phyloP scores from a whole-genome alignment of 1,140 invertebrate genomes.

The Leptoteleia sp. region DNA sequence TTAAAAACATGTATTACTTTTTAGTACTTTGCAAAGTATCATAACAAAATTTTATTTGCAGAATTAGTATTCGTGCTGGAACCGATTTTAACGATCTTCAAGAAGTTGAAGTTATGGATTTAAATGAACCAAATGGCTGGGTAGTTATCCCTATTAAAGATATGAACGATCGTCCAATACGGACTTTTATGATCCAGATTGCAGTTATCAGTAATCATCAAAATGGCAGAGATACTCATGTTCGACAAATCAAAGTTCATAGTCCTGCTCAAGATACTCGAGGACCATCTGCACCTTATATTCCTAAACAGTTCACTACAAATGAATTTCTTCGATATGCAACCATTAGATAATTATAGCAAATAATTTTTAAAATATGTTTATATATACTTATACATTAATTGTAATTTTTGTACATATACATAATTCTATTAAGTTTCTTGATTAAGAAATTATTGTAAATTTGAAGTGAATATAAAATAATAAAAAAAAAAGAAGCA shows the following conservation, averaged over 20 bases:
- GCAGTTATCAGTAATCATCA: conserved; percentile 99
- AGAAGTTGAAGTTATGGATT: conserved; percentile 96
- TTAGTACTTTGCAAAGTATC: no score
- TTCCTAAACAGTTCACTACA: conserved; percentile 89
- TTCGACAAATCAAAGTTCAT: conserved; percentile 98
- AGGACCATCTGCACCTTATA: conserved; percentile 86
- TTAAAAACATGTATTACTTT: no score
- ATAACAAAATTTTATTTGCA: conserved; percentile 13
- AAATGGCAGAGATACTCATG: conserved; percentile 98
- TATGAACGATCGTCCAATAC: conserved; percentile 91
- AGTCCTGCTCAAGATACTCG: conserved; percentile 90
- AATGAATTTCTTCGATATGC: conserved; percentile 91
- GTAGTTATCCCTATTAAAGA: conserved; percentile 96
- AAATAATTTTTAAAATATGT: neutral
- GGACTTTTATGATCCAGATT: conserved; percentile 98
- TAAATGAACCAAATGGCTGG: conserved; percentile 98
- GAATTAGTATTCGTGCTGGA: conserved; percentile 96
- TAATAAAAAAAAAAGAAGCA: no score
- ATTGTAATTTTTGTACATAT: no score
- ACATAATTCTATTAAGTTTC: no score
- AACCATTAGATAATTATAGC: conserved; percentile 85
- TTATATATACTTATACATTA: no score
- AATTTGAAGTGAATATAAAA: no score
- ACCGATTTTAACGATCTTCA: conserved; percentile 99
- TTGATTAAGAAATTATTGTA: no score